Conservation (phyloP, 2,797 vertebrate genomes). For the Cossypha niveicapilla region DNA sequence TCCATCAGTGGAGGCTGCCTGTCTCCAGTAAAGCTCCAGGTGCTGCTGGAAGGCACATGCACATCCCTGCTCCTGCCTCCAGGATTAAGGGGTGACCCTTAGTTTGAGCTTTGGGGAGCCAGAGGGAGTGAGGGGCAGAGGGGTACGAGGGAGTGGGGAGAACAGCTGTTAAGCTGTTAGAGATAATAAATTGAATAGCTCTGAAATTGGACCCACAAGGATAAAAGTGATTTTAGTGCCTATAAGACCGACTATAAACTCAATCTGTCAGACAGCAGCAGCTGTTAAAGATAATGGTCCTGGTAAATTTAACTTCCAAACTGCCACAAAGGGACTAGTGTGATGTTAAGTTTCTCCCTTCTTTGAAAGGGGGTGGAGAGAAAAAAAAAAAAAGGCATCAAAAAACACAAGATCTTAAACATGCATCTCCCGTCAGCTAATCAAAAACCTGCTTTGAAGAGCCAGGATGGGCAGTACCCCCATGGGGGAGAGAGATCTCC, state of each 20-base stretch:
- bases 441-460: conserved; percentile 55
- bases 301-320: conserved; percentile 69
- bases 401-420: conserved; percentile 9
- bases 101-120: conserved; percentile 26
- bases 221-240: conserved; percentile 71
- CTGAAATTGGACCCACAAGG: conserved; percentile 71
- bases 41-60: background rate
- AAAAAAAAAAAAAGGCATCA: background rate
- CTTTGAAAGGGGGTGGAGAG: background rate
- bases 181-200: conserved; percentile 72
- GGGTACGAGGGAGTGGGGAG: background rate
- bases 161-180: conserved; percentile 62
- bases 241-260: conserved; percentile 68
- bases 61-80: background rate
- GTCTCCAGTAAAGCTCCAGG: background rate
- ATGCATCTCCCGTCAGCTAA: conserved; percentile 19
- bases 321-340: conserved; percentile 59
- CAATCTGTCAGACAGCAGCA: conserved; percentile 69
- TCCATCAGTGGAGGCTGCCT: background rate
- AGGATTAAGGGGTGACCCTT: conserved; percentile 34
- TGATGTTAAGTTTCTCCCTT: conserved; percentile 45
- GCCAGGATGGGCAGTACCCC: background rate
- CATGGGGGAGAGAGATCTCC: background rate
- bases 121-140: conserved; percentile 9
- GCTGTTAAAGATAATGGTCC: conserved; percentile 72